Base-by-base conservation (phyloP, 2,888 invertebrate genomes). In the Thumatha senex region DNA sequence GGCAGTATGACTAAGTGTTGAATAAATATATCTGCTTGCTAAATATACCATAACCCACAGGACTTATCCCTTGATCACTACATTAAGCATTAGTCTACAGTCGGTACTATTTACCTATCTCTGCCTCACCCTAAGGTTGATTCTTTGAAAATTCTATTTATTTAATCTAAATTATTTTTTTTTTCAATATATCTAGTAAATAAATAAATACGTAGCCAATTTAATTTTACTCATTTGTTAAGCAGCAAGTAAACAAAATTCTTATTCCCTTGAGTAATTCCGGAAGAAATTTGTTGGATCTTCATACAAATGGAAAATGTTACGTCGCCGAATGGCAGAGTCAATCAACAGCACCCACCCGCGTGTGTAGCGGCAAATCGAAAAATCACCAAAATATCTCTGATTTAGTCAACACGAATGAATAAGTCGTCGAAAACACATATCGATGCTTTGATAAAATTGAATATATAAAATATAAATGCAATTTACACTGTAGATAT, bases 291-390 rank as follows among this genome's bases (percentile, higher is more conserved):
- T 78, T 75, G 72, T 73, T 74, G 78, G 74, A 82, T 84, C 80
- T 84, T 84, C 82, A 84, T 84, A 84, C 82, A 84, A 82, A 84
- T 84, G 80, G 82, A 71, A 80, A 82, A 78, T 76, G 79, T 78
- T 72, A 80, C 81, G 76, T 76, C 75, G 71, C 52, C 74, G 78
- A 76, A 74, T 78, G 77, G 73, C 64, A 61, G 71, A 84, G 82
- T 82, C 84, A 83, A 84, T 84, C 84, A 84, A 79, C 79, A 78
- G 78, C 72, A 72, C 18, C 58, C 78, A 75, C 68, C 79, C 80
- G 83, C 70, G 78, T 80, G 83, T 77, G 84, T 82, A 83, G 84
- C 84, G 84, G 79, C 79, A 84, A 84, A 84, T 84, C 82, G 84
- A 82, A 84, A 83, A 81, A 80, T 81, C 76, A 77, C 70, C 74